These are phyloP conservation scores for Grapholita molesta DNA, from an alignment of 1,140 invertebrate species.

Conservation along the genomic window DNA sequence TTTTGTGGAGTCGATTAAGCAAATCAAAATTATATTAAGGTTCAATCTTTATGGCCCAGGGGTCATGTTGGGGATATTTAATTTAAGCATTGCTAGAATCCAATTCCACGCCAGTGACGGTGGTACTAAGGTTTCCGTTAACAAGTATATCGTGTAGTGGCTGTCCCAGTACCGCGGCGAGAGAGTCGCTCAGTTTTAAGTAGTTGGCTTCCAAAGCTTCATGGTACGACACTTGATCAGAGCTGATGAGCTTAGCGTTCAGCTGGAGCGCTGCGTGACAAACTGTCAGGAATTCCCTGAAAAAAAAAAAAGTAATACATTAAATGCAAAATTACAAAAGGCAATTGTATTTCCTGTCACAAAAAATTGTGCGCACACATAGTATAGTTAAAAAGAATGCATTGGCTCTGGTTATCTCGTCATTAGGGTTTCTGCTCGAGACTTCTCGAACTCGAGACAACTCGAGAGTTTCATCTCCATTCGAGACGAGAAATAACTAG, in stretches of 20 bases:
- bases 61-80: too few relatives aligned
- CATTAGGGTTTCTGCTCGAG: too few relatives aligned
- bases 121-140: conserved; percentile 68
- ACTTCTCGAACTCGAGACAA: too few relatives aligned
- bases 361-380: too few relatives aligned
- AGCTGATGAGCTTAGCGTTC: conserved; percentile 90
- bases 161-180: conserved; percentile 86
- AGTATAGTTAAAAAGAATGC: too few relatives aligned
- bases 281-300: conserved; percentile 91
- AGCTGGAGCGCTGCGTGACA: conserved; percentile 92
- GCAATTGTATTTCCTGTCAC: background rate
- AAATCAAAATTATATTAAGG: too few relatives aligned
- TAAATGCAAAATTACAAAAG: background rate
- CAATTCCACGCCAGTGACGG: conserved; percentile 69
- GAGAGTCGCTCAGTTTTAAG: conserved; percentile 88
- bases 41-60: too few relatives aligned
- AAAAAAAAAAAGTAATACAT: conserved; percentile 47
- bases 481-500: too few relatives aligned
- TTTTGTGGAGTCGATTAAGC: too few relatives aligned
- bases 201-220: conserved; percentile 91
- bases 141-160: conserved; percentile 83
- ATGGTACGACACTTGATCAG: conserved; percentile 94
- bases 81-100: conserved; percentile 73
- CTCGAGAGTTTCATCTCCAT: too few relatives aligned
- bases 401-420: too few relatives aligned